A percentile compares a stretch with the other conserved stretches of the same genome.
Conservation (phyloP, 1,140 invertebrate species). For the Pseudomyrmex dendroicus region DNA sequence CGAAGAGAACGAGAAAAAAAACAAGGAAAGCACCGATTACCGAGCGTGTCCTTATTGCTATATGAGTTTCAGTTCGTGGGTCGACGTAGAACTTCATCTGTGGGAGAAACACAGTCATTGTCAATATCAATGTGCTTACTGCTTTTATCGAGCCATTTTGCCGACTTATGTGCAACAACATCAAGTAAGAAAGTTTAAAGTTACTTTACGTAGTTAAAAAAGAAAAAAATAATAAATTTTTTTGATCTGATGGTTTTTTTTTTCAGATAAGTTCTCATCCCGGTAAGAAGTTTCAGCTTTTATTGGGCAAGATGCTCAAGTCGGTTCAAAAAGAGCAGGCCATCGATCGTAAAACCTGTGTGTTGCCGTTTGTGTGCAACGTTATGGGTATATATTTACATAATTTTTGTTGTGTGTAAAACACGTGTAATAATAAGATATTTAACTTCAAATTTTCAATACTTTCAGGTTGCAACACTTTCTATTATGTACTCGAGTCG, state of each 20-base stretch:
- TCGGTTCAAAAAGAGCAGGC: conserved; percentile 63
- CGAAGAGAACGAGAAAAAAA: conserved; percentile 69
- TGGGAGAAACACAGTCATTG: conserved; percentile 85
- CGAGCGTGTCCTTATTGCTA: conserved; percentile 84
- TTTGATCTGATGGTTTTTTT: background rate
- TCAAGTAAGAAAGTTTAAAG: conserved; percentile 77
- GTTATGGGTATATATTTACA: conserved; percentile 70
- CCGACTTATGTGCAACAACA: conserved; percentile 86
- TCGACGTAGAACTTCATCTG: conserved; percentile 79
- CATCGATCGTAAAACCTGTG: conserved; percentile 71
- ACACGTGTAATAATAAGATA: background rate
- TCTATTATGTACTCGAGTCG: conserved; percentile 80
- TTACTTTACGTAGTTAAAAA: background rate
- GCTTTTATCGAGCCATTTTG: conserved; percentile 86
- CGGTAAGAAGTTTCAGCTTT: conserved; percentile 42
- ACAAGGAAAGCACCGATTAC: conserved; percentile 65
- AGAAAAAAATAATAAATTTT: background rate
- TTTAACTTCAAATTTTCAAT: background rate
- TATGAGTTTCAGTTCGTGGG: conserved; percentile 55
- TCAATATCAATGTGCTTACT: conserved; percentile 86
- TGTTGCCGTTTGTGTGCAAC: conserved; percentile 80
- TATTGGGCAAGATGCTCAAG: conserved; percentile 57
- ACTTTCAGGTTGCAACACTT: conserved; percentile 79
- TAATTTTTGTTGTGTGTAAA: background rate
- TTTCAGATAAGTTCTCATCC: conserved; percentile 61